phyloP scores from a whole-genome alignment of 2,113 vertebrate genomes.

The Chionodraco myersi region DNA sequence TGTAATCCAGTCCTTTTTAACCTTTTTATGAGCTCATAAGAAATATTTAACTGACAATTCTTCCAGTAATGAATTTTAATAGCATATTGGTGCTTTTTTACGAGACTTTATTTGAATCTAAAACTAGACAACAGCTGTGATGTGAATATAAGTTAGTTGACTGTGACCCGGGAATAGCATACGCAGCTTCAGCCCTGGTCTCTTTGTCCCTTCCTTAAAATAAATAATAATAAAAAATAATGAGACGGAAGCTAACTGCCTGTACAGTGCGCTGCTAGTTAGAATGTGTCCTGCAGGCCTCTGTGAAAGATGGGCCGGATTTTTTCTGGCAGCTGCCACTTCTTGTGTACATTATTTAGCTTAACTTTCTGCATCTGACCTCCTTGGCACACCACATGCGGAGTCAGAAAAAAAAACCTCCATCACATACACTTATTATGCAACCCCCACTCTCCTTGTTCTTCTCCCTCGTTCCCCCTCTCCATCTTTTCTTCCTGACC shows the following conservation, averaged over 20 bases:
- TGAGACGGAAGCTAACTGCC: slow-evolving; percentile 69
- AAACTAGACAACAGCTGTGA: slow-evolving; percentile 17
- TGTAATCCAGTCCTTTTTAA: not conserved
- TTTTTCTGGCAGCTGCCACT: slow-evolving; percentile 82
- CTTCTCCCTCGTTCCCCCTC: slow-evolving; percentile 17
- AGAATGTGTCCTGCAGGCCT: slow-evolving; percentile 69
- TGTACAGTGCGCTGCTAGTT: slow-evolving; percentile 54
- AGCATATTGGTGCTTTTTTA: not conserved
- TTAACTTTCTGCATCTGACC: slow-evolving; percentile 68
- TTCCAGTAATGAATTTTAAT: not conserved
- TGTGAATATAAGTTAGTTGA: slow-evolving; percentile 17
- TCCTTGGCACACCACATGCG: slow-evolving; percentile 55
- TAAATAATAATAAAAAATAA: slow-evolving; percentile 55
- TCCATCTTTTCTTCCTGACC: slow-evolving; percentile 37
- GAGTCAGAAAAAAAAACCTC: slow-evolving; percentile 64
- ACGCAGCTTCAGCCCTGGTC: slow-evolving; percentile 28
- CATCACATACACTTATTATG: slow-evolving; percentile 66
- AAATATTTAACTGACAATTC: not conserved
- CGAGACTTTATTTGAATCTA: not conserved
- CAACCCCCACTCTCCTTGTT: slow-evolving; percentile 61
- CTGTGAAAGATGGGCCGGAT: slow-evolving; percentile 57
- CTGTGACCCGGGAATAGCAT: slow-evolving; percentile 16
- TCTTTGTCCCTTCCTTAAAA: slow-evolving; percentile 49
- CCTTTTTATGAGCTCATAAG: not conserved
- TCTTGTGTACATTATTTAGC: slow-evolving; percentile 77